Evolutionary conservation across 2,113 vertebrate genomes (phyloP).

Genomic region (Salvelinus fontinalis): DNA sequence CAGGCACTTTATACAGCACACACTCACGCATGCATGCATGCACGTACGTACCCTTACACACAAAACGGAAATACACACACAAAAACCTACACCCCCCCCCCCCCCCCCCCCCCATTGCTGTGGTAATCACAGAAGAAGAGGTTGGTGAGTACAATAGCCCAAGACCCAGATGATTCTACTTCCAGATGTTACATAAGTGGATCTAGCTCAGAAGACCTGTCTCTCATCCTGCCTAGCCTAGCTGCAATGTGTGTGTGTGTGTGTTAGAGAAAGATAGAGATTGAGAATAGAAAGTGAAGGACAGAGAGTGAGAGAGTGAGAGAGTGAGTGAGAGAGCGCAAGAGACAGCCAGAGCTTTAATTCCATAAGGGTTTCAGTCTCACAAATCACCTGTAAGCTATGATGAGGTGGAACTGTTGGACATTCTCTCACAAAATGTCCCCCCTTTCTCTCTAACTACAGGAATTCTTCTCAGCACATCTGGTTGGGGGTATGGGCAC

Average conservation of each 20-base stretch:
- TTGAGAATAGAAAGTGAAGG: too few relatives aligned
- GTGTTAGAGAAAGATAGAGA: too few relatives aligned
- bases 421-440: too few relatives aligned
- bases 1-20: constrained; percentile 45
- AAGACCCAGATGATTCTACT: too few relatives aligned
- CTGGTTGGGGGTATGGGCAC: background rate
- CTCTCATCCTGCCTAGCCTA: too few relatives aligned
- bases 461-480: too few relatives aligned
- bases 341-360: background rate
- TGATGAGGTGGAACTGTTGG: background rate
- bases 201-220: too few relatives aligned
- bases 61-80: background rate
- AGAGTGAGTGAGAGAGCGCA: too few relatives aligned
- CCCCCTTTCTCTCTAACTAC: too few relatives aligned
- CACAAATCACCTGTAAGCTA: background rate
- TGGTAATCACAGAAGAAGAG: constrained; percentile 21
- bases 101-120: constrained; percentile 45
- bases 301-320: too few relatives aligned
- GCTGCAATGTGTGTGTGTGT: constrained; percentile 17
- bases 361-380: background rate
- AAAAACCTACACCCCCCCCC: background rate
- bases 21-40: background rate
- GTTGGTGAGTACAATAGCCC: too few relatives aligned
- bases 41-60: background rate
- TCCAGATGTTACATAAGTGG: too few relatives aligned